Evolutionary conservation across 1,140 invertebrate genomes (phyloP).

Genomic region (Zaprionus ghesquierei): DNA sequence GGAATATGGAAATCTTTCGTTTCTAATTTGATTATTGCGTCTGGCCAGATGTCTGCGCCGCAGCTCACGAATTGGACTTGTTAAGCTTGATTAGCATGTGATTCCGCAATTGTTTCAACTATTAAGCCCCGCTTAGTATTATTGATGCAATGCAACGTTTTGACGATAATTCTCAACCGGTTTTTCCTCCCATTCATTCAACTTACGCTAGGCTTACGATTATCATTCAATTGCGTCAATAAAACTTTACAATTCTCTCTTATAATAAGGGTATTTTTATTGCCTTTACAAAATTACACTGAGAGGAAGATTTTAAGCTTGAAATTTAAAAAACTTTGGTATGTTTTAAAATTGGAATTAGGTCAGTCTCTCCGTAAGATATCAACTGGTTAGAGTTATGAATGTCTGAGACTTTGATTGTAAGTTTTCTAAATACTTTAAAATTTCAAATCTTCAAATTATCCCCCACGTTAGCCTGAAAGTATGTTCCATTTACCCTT

Average conservation of each 20-base stretch:
- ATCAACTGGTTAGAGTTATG: no score
- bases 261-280: neutral
- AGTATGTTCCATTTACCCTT: neutral
- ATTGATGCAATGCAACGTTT: neutral
- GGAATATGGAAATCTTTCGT: slow-evolving; percentile 45
- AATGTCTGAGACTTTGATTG: no score
- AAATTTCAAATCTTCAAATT: neutral
- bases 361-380: neutral
- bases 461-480: neutral
- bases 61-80: neutral
- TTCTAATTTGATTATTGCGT: slow-evolving; percentile 40
- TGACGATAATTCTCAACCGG: slow-evolving; percentile 2
- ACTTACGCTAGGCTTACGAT: slow-evolving; percentile 3
- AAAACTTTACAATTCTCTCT: neutral
- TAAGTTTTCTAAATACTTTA: no score
- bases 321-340: neutral
- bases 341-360: no score
- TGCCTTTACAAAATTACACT: neutral
- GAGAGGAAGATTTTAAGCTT: neutral
- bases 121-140: neutral
- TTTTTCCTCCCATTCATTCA: slow-evolving; percentile 18
- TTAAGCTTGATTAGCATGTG: slow-evolving; percentile 16
- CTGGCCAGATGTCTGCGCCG: slow-evolving; percentile 16
- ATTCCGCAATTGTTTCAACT: slow-evolving; percentile 7
- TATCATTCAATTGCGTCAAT: neutral